Evolutionary conservation across 2,113 vertebrate genomes (phyloP).

Genomic region (Psilopsiagon aymara): DNA sequence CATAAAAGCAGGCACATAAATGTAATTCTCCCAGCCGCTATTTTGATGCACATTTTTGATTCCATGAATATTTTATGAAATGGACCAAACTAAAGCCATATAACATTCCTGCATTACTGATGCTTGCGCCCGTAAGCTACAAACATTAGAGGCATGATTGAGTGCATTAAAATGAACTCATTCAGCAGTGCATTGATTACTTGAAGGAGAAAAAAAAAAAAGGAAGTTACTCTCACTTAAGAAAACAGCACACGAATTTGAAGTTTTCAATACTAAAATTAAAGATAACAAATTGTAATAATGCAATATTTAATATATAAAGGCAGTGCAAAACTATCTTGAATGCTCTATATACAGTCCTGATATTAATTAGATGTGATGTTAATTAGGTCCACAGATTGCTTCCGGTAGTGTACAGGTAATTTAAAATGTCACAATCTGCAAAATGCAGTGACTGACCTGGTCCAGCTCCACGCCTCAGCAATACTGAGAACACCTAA

Average conservation of each 20-base stretch:
- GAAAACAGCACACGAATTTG: slow-evolving; percentile 75
- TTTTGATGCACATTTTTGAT: slow-evolving; percentile 97
- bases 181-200: slow-evolving; percentile 98
- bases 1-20: slow-evolving; percentile 90
- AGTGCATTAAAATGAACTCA: slow-evolving; percentile 98
- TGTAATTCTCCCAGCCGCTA: slow-evolving; percentile 92
- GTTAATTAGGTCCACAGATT: slow-evolving; percentile 93
- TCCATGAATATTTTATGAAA: slow-evolving; percentile 97
- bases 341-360: slow-evolving; percentile 73
- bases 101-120: slow-evolving; percentile 97
- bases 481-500: slow-evolving; percentile 85
- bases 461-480: slow-evolving; percentile 74
- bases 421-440: slow-evolving; percentile 90
- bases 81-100: slow-evolving; percentile 95
- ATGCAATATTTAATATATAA: slow-evolving; percentile 67
- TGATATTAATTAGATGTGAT: slow-evolving; percentile 80
- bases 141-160: slow-evolving; percentile 97
- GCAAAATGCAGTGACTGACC: slow-evolving; percentile 75
- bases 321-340: slow-evolving; percentile 70
- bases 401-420: slow-evolving; percentile 87
- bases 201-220: slow-evolving; percentile 78
- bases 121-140: slow-evolving; percentile 93
- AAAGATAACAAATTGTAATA: slow-evolving; percentile 49
- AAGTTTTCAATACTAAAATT: slow-evolving; percentile 74
- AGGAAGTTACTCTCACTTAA: slow-evolving; percentile 75